These are phyloP conservation scores for Isichthys henryi DNA, from an alignment of 2,113 vertebrate species.

Conservation along the genomic window DNA sequence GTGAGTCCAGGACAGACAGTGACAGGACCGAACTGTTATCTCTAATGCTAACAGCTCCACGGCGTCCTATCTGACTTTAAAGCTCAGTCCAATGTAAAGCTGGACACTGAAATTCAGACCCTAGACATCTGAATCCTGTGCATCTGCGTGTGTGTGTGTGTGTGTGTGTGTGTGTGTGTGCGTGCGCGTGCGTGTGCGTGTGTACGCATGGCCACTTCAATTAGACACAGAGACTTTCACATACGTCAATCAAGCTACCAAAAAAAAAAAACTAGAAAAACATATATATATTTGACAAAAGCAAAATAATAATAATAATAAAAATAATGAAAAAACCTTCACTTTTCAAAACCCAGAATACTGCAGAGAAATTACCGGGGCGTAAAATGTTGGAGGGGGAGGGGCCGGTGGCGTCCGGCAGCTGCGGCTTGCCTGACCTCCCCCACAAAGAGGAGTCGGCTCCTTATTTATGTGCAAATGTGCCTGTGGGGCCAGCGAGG, in stretches of 20 bases:
- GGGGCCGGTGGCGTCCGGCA: slow-evolving; percentile 28
- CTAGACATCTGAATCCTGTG: background rate
- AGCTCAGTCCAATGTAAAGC: background rate
- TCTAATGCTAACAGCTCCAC: background rate
- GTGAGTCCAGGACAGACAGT: background rate
- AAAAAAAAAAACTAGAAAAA: background rate
- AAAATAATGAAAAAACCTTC: background rate
- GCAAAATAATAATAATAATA: background rate
- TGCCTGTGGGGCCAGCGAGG: slow-evolving; percentile 67
- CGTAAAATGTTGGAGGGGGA: slow-evolving; percentile 42
- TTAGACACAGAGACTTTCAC: background rate
- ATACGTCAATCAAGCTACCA: background rate
- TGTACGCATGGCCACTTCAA: background rate
- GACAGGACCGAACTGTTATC: background rate
- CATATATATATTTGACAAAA: background rate
- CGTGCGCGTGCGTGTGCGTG: background rate
- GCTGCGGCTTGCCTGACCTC: slow-evolving; percentile 54
- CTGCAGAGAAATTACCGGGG: slow-evolving; percentile 16
- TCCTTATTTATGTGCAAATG: slow-evolving; percentile 84
- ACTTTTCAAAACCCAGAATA: slow-evolving; percentile 5
- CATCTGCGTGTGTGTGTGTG: too few species aligned
- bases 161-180: background rate
- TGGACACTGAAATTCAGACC: background rate
- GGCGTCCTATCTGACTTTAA: background rate
- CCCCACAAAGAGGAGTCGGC: slow-evolving; percentile 71